Conservation (phyloP, 92 coral and sea anemone species). For the Ricordea florida region DNA sequence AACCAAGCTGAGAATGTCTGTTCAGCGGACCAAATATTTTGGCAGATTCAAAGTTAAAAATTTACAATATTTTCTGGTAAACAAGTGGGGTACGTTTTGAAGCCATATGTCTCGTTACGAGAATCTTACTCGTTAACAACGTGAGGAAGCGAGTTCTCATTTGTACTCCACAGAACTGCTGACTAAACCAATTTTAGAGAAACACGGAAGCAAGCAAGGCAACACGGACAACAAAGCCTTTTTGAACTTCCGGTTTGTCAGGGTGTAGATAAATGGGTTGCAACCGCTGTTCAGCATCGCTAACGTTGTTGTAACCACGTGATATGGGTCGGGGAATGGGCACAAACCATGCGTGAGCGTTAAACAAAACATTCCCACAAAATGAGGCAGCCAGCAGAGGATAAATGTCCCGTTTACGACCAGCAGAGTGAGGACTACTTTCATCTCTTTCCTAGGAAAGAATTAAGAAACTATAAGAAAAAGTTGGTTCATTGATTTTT, state of each 20-base stretch:
- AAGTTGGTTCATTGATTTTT: background rate
- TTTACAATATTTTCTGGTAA: no score
- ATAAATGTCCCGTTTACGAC: slow-evolving; percentile 54
- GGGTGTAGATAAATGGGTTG: slow-evolving; percentile 59
- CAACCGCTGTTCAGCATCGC: slow-evolving; percentile 70
- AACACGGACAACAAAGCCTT: slow-evolving; percentile 31
- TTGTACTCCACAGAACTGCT: no score
- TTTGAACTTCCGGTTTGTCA: slow-evolving; percentile 45
- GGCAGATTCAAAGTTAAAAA: no score
- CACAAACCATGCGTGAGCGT: slow-evolving; percentile 35
- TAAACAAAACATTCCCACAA: slow-evolving; percentile 54
- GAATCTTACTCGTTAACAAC: no score
- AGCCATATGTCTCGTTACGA: no score
- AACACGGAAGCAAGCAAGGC: background rate
- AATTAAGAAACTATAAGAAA: background rate
- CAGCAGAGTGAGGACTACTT: slow-evolving; percentile 40
- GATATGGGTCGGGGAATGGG: slow-evolving; percentile 51
- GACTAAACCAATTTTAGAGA: no score
- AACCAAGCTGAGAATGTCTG: no score
- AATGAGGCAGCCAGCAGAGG: slow-evolving; percentile 61
- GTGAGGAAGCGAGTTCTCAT: no score
- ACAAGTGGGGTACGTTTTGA: no score
- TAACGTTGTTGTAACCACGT: slow-evolving; percentile 48
- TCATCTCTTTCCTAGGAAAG: slow-evolving; percentile 53
- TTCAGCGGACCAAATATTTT: no score